These are phyloP conservation scores for Heterotilapia buettikoferi DNA, from an alignment of 2,113 vertebrate genomes.

Conservation along the genomic window DNA sequence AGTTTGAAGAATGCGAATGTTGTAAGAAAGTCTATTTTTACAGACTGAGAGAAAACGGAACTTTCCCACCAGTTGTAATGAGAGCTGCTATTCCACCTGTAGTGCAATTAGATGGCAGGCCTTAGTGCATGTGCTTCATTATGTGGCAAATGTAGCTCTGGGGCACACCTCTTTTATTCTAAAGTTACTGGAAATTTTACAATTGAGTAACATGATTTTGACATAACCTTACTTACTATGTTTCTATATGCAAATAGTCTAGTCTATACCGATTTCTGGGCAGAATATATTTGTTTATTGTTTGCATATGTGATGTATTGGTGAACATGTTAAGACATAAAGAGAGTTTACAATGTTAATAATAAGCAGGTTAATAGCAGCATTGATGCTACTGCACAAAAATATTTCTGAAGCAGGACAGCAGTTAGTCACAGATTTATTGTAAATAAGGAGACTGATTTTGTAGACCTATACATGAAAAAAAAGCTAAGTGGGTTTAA, in stretches of 20 bases:
- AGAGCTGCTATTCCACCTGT: neutral
- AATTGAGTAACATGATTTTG: neutral
- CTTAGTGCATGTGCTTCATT: accelerated
- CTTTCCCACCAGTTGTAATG: neutral
- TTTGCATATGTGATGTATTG: neutral
- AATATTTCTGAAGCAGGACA: neutral
- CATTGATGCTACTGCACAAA: neutral
- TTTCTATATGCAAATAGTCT: neutral
- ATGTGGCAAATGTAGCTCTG: neutral
- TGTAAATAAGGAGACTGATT: neutral
- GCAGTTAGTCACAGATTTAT: neutral
- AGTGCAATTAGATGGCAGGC: neutral
- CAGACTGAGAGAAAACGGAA: neutral
- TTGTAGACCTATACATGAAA: neutral
- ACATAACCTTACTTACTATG: accelerated
- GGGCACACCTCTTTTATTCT: neutral
- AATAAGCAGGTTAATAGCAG: neutral
- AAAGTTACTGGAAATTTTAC: neutral
- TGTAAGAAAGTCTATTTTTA: neutral
- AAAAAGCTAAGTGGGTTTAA: neutral
- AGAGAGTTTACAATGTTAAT: neutral
- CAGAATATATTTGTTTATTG: accelerated
- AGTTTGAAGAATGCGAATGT: neutral
- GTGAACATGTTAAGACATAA: accelerated
- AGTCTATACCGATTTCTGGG: accelerated